Evolutionary conservation across 2,888 invertebrate species (phyloP).

Genomic region (Fragum sueziense): DNA sequence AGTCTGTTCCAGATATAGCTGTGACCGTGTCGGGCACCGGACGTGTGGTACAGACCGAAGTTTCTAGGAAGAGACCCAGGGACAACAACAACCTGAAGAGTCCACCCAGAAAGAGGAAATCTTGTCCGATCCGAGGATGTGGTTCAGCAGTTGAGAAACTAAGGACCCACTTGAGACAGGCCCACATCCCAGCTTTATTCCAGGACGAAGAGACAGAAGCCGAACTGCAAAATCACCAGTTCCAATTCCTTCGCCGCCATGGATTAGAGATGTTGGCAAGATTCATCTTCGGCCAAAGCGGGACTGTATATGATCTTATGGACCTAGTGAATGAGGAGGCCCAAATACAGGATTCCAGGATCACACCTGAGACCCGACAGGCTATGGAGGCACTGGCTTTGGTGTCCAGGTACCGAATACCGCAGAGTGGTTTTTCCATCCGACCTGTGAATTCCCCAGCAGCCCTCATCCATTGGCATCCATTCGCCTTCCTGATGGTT

Average conservation of each 20-base stretch:
- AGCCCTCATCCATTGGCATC: constrained; percentile 24
- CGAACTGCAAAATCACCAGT: not conserved
- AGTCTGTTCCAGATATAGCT: not conserved
- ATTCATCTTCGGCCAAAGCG: not conserved
- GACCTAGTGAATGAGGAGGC: constrained; percentile 9
- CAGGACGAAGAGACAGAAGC: constrained; percentile 1
- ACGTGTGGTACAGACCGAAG: too few relatives aligned
- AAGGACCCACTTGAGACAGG: not conserved
- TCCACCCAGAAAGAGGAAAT: not conserved
- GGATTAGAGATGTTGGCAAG: constrained; percentile 1
- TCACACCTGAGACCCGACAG: not conserved
- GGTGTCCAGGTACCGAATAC: not conserved
- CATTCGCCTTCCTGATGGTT: constrained; percentile 13
- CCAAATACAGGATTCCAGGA: not conserved
- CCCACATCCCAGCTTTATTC: constrained; percentile 16
- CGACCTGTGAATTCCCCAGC: constrained; percentile 27
- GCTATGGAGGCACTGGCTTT: constrained; percentile 3
- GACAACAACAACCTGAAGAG: not conserved
- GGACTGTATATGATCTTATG: not conserved
- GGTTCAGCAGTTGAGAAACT: not conserved
- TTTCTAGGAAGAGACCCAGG: not conserved
- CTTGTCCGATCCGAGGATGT: not conserved
- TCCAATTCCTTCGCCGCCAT: not conserved
- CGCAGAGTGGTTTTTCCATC: not conserved
- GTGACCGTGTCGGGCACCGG: not conserved